These are phyloP conservation scores for Amphilophus citrinellus DNA, from an alignment of 2,113 vertebrate species.

Conservation along the genomic window DNA sequence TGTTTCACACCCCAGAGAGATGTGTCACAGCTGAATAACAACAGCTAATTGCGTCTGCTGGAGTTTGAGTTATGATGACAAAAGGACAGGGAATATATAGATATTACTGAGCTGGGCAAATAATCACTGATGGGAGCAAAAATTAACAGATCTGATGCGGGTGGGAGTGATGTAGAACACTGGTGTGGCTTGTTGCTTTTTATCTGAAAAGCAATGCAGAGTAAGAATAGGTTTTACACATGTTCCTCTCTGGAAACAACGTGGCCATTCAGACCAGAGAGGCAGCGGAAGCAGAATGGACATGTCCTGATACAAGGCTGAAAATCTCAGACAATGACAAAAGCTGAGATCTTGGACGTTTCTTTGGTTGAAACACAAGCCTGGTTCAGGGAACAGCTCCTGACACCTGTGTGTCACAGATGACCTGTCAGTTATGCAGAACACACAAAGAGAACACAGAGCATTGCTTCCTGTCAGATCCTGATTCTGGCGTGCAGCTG, in stretches of 20 bases:
- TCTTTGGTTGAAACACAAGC: neutral
- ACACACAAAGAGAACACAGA: neutral
- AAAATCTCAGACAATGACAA: neutral
- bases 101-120: neutral
- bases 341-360: neutral
- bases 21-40: conserved; percentile 41
- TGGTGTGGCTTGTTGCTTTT: neutral
- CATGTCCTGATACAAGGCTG: neutral
- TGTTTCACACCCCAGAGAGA: conserved; percentile 53
- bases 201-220: neutral
- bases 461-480: neutral
- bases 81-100: neutral
- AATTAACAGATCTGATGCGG: neutral
- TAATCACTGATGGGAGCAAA: neutral
- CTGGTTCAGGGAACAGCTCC: neutral
- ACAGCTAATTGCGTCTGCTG: conserved; percentile 23
- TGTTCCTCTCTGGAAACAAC: neutral
- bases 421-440: neutral
- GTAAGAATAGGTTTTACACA: neutral
- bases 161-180: neutral
- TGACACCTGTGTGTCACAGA: neutral
- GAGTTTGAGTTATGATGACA: conserved; percentile 39
- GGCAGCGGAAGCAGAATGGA: neutral
- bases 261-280: neutral
- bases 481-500: neutral